phyloP scores from a whole-genome alignment of 2,888 invertebrate species.

The Leptura quadrifasciata region DNA sequence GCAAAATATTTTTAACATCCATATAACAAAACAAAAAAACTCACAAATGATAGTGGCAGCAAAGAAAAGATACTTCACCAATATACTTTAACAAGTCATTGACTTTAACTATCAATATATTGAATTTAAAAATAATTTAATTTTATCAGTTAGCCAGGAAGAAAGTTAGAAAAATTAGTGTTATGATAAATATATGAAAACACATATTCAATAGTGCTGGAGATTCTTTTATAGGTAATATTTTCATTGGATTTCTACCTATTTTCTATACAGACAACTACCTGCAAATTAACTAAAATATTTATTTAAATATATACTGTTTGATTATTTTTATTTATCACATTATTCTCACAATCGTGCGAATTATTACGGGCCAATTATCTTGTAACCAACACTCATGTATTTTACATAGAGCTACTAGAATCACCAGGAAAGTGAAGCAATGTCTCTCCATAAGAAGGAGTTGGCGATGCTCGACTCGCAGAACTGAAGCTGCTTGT shows the following conservation, averaged over 20 bases:
- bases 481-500: conserved; percentile 88
- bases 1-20: too few species aligned
- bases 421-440: conserved; percentile 88
- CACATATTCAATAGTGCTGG: too few species aligned
- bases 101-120: too few species aligned
- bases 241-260: neutral
- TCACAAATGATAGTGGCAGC: too few species aligned
- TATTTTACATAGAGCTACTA: conserved; percentile 70
- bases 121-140: too few species aligned
- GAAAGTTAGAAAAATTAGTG: too few species aligned
- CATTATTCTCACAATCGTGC: conserved; percentile 6
- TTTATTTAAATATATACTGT: neutral
- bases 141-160: too few species aligned
- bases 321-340: conserved; percentile 5
- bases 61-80: too few species aligned
- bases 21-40: too few species aligned
- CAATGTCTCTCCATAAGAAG: conserved; percentile 84
- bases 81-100: too few species aligned
- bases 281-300: neutral
- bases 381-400: neutral
- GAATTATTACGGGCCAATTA: neutral
- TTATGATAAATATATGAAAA: too few species aligned
- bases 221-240: too few species aligned
- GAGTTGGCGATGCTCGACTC: conserved; percentile 87
- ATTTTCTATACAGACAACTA: neutral